Percentiles rank a stretch among this genome's conserved stretches.
phyloP scores from a whole-genome alignment of 2,888 invertebrate genomes.

The Blomia tropicalis region DNA sequence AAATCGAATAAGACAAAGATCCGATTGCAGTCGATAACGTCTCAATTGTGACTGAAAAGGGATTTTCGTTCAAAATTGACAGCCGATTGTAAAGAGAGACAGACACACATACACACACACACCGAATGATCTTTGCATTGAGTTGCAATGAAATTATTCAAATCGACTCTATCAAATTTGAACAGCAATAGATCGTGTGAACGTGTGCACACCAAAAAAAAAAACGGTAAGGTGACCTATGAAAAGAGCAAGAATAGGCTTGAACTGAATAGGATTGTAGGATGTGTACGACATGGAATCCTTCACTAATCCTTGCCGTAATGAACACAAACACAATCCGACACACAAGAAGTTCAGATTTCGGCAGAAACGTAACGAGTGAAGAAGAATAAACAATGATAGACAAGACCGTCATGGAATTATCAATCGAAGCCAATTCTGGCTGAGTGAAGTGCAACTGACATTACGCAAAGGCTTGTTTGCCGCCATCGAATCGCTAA shows the following conservation, averaged over 20 bases:
- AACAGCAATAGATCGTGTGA: too few species aligned
- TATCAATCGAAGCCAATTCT: neutral
- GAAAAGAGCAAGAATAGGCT: too few species aligned
- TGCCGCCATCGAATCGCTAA: neutral
- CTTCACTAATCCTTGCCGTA: neutral
- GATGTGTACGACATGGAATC: too few species aligned
- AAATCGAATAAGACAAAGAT: constrained; percentile 11
- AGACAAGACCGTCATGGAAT: too few species aligned
- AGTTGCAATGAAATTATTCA: too few species aligned
- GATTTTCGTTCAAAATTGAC: neutral
- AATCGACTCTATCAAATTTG: too few species aligned
- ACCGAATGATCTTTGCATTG: too few species aligned
- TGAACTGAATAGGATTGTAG: too few species aligned
- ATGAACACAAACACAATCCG: neutral
- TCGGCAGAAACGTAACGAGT: neutral
- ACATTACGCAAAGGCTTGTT: neutral
- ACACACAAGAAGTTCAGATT: constrained; percentile 4
- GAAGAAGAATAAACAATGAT: neutral
- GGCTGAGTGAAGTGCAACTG: neutral
- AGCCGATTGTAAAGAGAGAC: neutral
- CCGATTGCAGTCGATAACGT: constrained; percentile 8
- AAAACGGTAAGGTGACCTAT: too few species aligned
- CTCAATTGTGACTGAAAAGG: neutral
- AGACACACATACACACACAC: neutral
- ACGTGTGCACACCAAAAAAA: too few species aligned